Percentiles rank a stretch among this genome's conserved stretches.
These are phyloP conservation scores for Pegea sp. DNA, from an alignment of 23 tunicate genomes.

Conservation along the genomic window DNA sequence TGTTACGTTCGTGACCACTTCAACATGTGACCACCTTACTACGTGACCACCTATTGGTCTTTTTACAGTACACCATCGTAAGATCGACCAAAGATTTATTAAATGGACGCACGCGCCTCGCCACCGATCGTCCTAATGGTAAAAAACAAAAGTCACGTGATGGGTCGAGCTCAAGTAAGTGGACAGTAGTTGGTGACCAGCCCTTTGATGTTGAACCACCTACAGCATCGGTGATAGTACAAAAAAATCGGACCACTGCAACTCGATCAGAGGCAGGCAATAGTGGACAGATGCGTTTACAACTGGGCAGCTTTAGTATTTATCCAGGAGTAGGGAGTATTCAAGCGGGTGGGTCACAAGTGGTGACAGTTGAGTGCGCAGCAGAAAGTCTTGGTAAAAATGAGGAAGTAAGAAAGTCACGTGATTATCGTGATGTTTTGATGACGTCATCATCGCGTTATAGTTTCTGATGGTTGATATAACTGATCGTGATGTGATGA, in stretches of 20 bases:
- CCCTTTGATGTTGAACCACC: too few relatives aligned
- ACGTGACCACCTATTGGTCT: background rate
- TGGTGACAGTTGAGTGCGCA: constrained; percentile 62
- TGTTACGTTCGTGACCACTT: background rate
- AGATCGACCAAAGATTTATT: constrained; percentile 64
- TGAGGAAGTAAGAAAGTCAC: constrained; percentile 39
- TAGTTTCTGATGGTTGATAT: constrained; percentile 76
- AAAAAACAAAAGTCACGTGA: constrained; percentile 53
- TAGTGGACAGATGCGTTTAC: constrained; percentile 48
- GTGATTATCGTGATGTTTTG: background rate
- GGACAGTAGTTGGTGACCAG: too few relatives aligned
- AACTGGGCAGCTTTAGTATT: constrained; percentile 64
- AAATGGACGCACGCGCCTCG: constrained; percentile 40
- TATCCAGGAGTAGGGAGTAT: constrained; percentile 92
- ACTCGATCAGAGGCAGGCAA: constrained; percentile 46
- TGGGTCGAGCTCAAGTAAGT: constrained; percentile 73
- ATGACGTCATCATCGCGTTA: background rate
- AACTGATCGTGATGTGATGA: constrained; percentile 75
- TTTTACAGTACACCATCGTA: constrained; percentile 49
- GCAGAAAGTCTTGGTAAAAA: constrained; percentile 58
- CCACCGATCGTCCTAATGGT: too few relatives aligned
- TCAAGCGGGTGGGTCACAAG: constrained; percentile 45
- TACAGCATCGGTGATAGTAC: too few relatives aligned
- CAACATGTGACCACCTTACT: background rate
- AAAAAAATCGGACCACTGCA: constrained; percentile 50